Evolutionary conservation across 1,140 invertebrate genomes (phyloP), one percentile per base, ranked within the genome.

Genomic region (Tyrophagus putrescentiae): DNA sequence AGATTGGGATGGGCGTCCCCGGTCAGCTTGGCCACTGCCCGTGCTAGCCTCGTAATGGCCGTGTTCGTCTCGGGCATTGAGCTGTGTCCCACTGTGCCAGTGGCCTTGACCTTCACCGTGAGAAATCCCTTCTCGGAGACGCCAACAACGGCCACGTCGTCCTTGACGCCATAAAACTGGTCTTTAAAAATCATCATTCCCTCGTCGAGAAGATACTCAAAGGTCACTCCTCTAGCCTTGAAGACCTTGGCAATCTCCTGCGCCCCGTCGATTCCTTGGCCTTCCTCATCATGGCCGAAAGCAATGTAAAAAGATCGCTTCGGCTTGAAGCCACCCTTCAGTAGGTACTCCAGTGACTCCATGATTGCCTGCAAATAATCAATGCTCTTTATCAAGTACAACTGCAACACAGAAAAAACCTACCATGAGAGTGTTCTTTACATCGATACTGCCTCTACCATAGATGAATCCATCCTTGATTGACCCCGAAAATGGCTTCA

Each of bases 261-360:
- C 4, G 77, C 77, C 5, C 77, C 78, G 64, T 73, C 68, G 6
- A 60, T 16, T 6, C 78, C 78, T 18, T 64, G 63, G 66, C 78
- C 77, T 69, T 80, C 78, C 70, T 80, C 78, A 70, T 80, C 78
- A 68, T 80, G 78, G 5, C 78, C 78, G 70, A 79, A 78, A 18
- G 73, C 77, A 25, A 80, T 66, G 65, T 74, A 79, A 66, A 80
- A 76, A 32, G 72, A 69, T 64, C 78, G 68, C 27, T 68, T 33
- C 1, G 60, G 60, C 33, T 45, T 62, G 59, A 59, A 71, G 4
- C 72, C 73, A 58, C 67, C 68, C 53, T 68, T 63, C 34, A 79
- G 52, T 45, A 74, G 61, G 62, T 68, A 74, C 62, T 79, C 76
- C 13, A 78, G 59, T 23, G 77, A 75, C 70, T 78, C 76, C 50